A percentile compares a stretch with the other conserved stretches of the same genome.
phyloP scores from a whole-genome alignment of 2,113 vertebrate species.

The Erythrocercus mccallii region DNA sequence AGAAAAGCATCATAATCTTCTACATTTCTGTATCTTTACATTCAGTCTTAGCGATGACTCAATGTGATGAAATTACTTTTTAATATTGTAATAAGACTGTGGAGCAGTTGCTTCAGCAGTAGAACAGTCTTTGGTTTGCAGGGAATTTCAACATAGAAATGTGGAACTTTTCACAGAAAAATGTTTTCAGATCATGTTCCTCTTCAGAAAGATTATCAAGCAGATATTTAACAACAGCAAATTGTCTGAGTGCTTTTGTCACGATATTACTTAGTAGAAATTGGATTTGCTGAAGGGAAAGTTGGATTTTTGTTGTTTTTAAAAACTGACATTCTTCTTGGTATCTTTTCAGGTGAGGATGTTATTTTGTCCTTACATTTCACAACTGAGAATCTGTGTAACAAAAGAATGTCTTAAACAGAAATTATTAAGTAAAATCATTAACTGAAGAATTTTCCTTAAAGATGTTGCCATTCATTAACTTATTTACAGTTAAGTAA shows the following conservation, averaged over 20 bases:
- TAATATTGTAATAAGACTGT: background rate
- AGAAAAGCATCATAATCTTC: background rate
- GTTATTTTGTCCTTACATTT: background rate
- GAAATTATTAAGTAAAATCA: background rate
- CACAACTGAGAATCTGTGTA: background rate
- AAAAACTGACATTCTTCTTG: background rate
- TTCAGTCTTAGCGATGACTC: background rate
- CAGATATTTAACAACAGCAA: background rate
- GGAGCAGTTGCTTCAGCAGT: background rate
- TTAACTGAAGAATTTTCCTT: background rate
- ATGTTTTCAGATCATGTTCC: background rate
- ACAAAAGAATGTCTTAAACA: background rate
- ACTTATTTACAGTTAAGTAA: background rate
- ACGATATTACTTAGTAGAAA: background rate
- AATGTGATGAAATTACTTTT: background rate
- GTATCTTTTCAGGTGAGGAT: background rate
- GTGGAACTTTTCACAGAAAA: background rate
- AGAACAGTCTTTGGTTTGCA: background rate
- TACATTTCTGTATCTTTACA: background rate
- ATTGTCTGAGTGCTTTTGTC: background rate
- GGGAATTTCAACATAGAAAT: background rate
- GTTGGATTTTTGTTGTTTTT: background rate
- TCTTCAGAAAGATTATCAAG: background rate
- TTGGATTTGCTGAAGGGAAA: background rate
- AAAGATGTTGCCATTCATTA: background rate